A percentile compares a stretch with the other conserved stretches of the same genome.
These are phyloP conservation scores for Ameiurus melas DNA, from an alignment of 2,113 vertebrate species.

Conservation along the genomic window DNA sequence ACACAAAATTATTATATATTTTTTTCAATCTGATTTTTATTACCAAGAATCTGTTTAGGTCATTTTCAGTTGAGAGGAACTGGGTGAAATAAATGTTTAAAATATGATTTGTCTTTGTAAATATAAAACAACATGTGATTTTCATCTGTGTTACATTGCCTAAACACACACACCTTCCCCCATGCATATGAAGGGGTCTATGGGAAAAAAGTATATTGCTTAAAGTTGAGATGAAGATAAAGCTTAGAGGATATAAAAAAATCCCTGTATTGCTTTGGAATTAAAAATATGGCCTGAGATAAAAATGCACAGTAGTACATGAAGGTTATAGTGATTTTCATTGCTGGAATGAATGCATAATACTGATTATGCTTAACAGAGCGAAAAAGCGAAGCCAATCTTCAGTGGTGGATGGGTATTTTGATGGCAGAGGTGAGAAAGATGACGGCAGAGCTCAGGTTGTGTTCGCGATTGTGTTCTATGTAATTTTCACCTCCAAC, in stretches of 20 bases:
- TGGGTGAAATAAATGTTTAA: not conserved
- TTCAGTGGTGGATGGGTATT: not conserved
- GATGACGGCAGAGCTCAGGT: not conserved
- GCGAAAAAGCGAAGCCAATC: not conserved
- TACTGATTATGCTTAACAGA: not conserved
- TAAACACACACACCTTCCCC: not conserved
- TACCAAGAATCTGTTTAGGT: not conserved
- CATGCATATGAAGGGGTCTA: not conserved
- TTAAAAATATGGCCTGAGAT: not conserved
- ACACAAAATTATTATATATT: not conserved
- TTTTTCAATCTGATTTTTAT: not conserved
- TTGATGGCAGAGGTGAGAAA: slow-evolving; percentile 17
- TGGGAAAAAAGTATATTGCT: not conserved
- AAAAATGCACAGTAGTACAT: not conserved
- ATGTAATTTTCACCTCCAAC: slow-evolving; percentile 31
- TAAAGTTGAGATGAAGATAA: not conserved
- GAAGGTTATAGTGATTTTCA: not conserved
- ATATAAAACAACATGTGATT: not conserved
- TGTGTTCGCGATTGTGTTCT: not conserved
- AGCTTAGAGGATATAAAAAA: not conserved
- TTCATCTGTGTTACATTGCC: not conserved
- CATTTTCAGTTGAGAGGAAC: not conserved
- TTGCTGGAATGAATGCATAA: not conserved
- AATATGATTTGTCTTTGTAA: not conserved
- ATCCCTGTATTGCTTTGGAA: not conserved